A percentile compares a stretch with the other conserved stretches of the same genome.
These are phyloP conservation scores for Acinonyx jubatus DNA, from an alignment of 2,113 vertebrate genomes.

Conservation along the genomic window DNA sequence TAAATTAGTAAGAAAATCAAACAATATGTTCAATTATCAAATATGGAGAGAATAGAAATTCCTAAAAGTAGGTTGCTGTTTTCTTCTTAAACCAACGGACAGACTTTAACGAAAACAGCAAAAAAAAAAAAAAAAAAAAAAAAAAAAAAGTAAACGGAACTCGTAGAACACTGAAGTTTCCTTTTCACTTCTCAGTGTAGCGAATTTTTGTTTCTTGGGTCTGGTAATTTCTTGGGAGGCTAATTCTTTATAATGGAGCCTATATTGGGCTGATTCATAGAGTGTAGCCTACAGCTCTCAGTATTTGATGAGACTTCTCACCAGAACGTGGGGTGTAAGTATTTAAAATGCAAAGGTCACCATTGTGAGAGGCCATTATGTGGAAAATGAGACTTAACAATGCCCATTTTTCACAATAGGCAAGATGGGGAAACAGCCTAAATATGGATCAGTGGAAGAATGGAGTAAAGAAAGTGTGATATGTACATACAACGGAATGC, in stretches of 20 bases:
- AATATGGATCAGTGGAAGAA: not conserved
- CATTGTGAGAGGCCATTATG: not conserved
- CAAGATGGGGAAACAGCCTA: not conserved
- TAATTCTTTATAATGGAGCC: not conserved
- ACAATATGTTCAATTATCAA: not conserved
- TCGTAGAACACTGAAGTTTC: not conserved
- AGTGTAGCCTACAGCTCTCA: not conserved
- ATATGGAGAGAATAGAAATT: not conserved
- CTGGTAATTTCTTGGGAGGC: not conserved
- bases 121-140: not conserved
- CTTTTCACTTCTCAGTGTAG: not conserved
- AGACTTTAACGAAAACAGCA: not conserved
- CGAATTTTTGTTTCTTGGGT: not conserved
- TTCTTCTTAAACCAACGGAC: not conserved
- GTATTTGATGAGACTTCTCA: not conserved
- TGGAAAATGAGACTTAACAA: not conserved
- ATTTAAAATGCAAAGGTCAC: slow-evolving; percentile 23
- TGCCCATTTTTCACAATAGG: not conserved
- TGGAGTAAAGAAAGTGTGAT: not conserved
- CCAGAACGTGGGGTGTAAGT: not conserved
- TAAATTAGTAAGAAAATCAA: not conserved
- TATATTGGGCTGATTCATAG: not conserved
- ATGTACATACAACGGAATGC: not conserved
- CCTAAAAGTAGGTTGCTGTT: not conserved
- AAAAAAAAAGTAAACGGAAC: not conserved